Percentiles rank a stretch among this genome's conserved stretches.
Evolutionary conservation across 2,113 vertebrate genomes (phyloP).

Genomic region (Colius striatus): DNA sequence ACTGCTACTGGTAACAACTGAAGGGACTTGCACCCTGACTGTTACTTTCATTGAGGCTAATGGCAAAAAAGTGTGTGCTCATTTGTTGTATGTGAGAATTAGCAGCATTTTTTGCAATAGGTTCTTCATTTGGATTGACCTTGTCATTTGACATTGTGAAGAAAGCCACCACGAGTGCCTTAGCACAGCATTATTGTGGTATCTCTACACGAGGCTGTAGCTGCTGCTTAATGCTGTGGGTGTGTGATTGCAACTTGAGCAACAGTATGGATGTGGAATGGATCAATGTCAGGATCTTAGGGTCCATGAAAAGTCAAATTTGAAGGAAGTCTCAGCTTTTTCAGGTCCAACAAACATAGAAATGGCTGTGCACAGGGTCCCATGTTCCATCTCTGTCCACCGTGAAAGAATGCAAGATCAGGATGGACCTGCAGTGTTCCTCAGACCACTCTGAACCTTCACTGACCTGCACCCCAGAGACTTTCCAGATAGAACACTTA

Average conservation of each 20-base stretch:
- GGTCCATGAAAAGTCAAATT: neutral
- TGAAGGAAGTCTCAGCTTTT: neutral
- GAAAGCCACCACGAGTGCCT: neutral
- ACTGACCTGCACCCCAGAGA: neutral
- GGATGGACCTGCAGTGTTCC: neutral
- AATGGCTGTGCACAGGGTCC: neutral
- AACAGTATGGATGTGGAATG: neutral
- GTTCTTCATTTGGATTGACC: neutral
- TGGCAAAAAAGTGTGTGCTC: neutral
- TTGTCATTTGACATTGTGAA: neutral
- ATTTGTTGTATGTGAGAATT: neutral
- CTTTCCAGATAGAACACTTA: neutral
- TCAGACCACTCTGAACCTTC: neutral
- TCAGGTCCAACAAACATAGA: neutral
- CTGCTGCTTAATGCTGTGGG: neutral
- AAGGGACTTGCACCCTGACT: neutral
- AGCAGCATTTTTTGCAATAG: neutral
- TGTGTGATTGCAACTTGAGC: neutral
- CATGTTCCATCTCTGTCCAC: neutral
- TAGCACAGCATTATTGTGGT: neutral
- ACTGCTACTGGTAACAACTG: neutral
- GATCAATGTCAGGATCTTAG: neutral
- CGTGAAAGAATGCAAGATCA: neutral
- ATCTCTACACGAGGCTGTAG: neutral
- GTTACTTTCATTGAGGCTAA: neutral